A percentile compares a stretch with the other conserved stretches of the same genome.
phyloP scores from a whole-genome alignment of 2,888 invertebrate genomes.

The Itoplectis maculator region DNA sequence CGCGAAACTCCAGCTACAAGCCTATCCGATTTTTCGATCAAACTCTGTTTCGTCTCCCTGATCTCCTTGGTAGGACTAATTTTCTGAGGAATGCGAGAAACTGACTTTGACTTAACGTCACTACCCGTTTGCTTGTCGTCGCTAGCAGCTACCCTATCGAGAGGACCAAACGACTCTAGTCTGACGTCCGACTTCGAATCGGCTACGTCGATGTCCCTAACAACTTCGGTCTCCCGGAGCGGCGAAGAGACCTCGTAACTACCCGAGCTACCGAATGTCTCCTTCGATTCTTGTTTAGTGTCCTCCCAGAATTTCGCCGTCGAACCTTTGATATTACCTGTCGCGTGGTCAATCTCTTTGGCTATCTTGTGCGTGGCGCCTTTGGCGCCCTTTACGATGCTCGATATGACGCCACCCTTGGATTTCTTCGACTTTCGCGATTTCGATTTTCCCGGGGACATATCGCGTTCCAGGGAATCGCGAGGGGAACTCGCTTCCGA shows the following conservation, averaged over 20 bases:
- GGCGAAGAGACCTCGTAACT: constrained; percentile 76
- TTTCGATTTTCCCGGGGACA: constrained; percentile 67
- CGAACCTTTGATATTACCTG: constrained; percentile 72
- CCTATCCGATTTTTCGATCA: constrained; percentile 72
- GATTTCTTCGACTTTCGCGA: constrained; percentile 70
- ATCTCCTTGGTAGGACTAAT: constrained; percentile 72
- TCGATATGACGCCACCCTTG: constrained; percentile 74
- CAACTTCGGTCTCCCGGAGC: constrained; percentile 62
- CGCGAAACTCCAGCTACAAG: constrained; percentile 76
- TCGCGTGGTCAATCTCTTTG: constrained; percentile 74
- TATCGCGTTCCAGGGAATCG: constrained; percentile 63
- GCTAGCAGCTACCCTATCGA: constrained; percentile 59
- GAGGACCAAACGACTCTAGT: constrained; percentile 71
- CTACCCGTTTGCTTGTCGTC: constrained; percentile 52
- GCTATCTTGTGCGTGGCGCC: constrained; percentile 73
- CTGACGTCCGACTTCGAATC: constrained; percentile 68
- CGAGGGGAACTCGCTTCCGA: constrained; percentile 67
- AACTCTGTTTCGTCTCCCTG: constrained; percentile 55
- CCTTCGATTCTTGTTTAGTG: constrained; percentile 74
- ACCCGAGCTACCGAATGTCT: constrained; percentile 72
- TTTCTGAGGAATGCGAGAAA: constrained; percentile 80
- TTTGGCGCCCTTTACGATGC: constrained; percentile 75
- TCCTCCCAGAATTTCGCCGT: constrained; percentile 74
- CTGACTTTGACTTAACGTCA: constrained; percentile 66
- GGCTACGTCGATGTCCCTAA: constrained; percentile 69